Evolutionary conservation across 23 tunicate species (phyloP), one percentile per base, ranked within the genome.

Genomic region (Ciona savignyi): DNA sequence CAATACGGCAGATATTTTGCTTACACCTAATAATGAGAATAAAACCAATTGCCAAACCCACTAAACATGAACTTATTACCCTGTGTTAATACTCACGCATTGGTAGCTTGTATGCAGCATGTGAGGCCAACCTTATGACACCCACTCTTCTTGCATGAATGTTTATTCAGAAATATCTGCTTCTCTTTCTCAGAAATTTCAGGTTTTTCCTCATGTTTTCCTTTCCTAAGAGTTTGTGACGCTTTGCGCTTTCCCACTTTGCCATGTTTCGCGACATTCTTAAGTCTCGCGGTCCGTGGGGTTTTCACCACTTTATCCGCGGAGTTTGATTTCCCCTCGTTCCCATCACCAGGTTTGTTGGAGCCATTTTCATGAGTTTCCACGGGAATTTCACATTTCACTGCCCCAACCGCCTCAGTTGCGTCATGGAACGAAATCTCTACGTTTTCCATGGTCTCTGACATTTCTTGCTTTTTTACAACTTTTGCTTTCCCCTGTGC

Each of bases 41-140:
- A n/a, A n/a, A n/a, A n/a, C n/a, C n/a, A n/a, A n/a, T n/a, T n/a
- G n/a, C n/a, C n/a, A n/a, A n/a, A n/a, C n/a, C n/a, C n/a, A n/a
- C n/a, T n/a, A n/a, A n/a, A n/a, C n/a, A n/a, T n/a, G n/a, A n/a
- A n/a, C n/a, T n/a, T n/a, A n/a, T n/a, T n/a, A n/a, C n/a, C n/a
- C n/a, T n/a, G n/a, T n/a, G n/a, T n/a, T n/a, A n/a, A n/a, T 1
- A 74, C 62, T 74, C 67, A 88, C 77, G 27, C 66, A 25, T 67
- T 74, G 3, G 80, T 81, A 11, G 84, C 96, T 82, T 88, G 81
- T 30, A 88, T 60, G 66, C 84, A 79, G 64, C 96, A 88, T 3
- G 80, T 74, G 0, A 71, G 66, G 22, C 66, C 72, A 29, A 19
- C 60, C 65, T 88, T 88, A 2, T 85, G 68, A 77, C 96, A 88